Conservation (phyloP, 2,113 vertebrate species). For the Bubo bubo region DNA sequence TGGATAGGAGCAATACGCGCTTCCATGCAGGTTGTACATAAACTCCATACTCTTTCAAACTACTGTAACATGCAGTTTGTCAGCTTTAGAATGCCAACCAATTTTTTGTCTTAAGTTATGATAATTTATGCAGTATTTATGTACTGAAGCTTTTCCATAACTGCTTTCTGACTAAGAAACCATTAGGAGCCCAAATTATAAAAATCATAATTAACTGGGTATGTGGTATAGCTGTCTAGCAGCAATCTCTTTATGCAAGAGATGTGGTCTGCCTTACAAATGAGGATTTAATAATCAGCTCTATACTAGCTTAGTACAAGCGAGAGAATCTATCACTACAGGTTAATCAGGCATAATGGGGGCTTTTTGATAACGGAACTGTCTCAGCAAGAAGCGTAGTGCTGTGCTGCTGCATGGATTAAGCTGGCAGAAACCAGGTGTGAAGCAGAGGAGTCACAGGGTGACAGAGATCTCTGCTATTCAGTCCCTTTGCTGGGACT, state of each 20-base stretch:
- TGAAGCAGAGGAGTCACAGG: neutral
- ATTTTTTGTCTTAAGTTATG: conserved; percentile 47
- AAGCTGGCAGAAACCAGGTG: neutral
- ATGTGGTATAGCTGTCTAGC: conserved; percentile 16
- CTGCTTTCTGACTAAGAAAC: conserved; percentile 60
- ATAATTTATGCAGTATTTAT: conserved; percentile 68
- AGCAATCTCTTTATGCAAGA: neutral
- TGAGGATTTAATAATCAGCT: neutral
- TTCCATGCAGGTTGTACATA: neutral
- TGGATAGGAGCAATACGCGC: conserved; percentile 12
- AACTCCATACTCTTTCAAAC: neutral
- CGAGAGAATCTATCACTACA: neutral
- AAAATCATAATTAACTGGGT: conserved; percentile 48
- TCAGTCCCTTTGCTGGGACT: neutral
- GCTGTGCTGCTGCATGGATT: neutral
- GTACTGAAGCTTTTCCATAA: conserved; percentile 41
- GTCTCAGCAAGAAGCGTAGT: neutral
- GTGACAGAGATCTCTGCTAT: neutral
- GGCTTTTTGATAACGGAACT: neutral
- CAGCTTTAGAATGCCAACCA: conserved; percentile 1
- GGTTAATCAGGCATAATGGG: neutral
- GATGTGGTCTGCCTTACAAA: neutral
- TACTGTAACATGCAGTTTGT: conserved; percentile 27
- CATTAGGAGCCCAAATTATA: conserved; percentile 58
- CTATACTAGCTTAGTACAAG: neutral